Evolutionary conservation across 1,140 invertebrate species (phyloP), one percentile per base, ranked within the genome.

Genomic region (Palaemon carinicauda): DNA sequence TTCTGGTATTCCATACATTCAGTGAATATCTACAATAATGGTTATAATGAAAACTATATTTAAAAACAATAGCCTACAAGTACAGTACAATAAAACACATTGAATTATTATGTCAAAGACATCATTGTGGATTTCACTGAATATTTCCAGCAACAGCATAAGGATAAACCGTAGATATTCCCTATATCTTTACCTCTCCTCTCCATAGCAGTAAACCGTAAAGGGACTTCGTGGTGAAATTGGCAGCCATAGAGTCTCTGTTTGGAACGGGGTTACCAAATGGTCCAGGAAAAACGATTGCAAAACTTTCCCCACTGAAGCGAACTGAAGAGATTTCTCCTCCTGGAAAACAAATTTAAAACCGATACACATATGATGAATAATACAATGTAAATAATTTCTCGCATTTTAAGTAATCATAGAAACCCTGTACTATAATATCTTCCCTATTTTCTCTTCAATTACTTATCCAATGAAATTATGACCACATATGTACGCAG

Each of bases 261-360:
- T 83, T 14, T 2, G 81, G 81, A 3, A 29, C 33, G 14, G 81
- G 81, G 27, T 14, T 60, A 15, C 81, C 73, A 29, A 41, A 75
- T 0, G 71, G 71, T 1, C 73, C 81, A 9, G 52, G 50, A 24
- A 52, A 52, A 5, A 83, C 73, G 1, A 77, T 29, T 12, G 71
- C 81, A 21, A 83, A 83, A 31, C 81, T 83, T n/a, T 41, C 10
- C 24, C 81, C 81, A 24, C 65, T 74, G 81, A 83, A 83, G 71
- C 19, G 74, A 12, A 53, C 52, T 3, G 51, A 52, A 4, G n/a
- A n/a, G n/a, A 56, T n/a, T 19, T 77, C 71, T 51, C 24, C 51
- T 24, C n/a, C 65, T 19, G 15, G 17, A 21, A 21, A 29, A 51
- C 19, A 53, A n/a, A n/a, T n/a, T 17, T 15, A 24, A 27, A 33